Evolutionary conservation across 2,113 vertebrate genomes (phyloP).

Genomic region (Cebus imitator): DNA sequence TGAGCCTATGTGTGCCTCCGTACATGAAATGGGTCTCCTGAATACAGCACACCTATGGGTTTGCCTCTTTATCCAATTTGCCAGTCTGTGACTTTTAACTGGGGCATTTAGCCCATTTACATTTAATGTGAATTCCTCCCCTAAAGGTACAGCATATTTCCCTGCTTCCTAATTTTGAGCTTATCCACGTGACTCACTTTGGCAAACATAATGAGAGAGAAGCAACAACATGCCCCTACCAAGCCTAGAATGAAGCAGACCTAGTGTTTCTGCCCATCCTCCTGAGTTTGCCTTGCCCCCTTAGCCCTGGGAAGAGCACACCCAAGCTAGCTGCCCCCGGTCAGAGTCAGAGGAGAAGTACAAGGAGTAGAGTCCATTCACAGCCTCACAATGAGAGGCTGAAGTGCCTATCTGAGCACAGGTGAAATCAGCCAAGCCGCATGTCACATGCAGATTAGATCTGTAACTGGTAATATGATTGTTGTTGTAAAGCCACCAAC

Average conservation of each 20-base stretch:
- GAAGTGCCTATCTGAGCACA: background rate
- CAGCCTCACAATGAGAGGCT: background rate
- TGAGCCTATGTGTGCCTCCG: too few species aligned
- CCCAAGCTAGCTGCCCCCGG: background rate
- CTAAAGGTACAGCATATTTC: background rate
- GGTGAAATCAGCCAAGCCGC: background rate
- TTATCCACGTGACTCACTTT: background rate
- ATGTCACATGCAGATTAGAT: background rate
- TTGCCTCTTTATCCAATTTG: too few species aligned
- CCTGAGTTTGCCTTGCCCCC: background rate
- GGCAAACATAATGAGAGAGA: background rate
- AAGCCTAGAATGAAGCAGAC: background rate
- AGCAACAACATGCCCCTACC: accelerated
- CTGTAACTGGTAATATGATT: accelerated
- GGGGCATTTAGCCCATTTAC: too few species aligned
- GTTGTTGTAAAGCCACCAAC: background rate
- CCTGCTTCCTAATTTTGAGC: background rate
- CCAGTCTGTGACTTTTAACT: too few species aligned
- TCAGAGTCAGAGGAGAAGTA: background rate
- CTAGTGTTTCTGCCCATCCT: background rate
- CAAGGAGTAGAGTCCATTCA: accelerated
- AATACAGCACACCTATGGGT: too few species aligned
- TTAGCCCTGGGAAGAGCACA: background rate
- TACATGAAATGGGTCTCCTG: too few species aligned
- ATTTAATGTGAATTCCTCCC: background rate